phyloP scores from a whole-genome alignment of 2,888 invertebrate species.

The Trissolcus brochymenae region DNA sequence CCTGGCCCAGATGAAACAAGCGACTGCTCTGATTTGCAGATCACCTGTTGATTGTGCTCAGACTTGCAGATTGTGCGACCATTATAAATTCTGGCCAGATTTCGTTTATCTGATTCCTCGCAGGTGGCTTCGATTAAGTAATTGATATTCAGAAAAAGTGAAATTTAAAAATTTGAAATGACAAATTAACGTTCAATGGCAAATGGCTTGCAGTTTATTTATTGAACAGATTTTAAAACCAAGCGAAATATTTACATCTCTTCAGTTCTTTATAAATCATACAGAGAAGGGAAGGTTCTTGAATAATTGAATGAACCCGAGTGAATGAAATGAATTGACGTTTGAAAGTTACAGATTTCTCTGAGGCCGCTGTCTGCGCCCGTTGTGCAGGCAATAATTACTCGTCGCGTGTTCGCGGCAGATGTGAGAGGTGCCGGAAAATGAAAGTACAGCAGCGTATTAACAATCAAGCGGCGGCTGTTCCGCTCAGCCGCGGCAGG shows the following conservation, averaged over 20 bases:
- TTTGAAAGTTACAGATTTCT: slow-evolving; percentile 48
- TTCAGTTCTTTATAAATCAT: neutral
- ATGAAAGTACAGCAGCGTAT: slow-evolving; percentile 50
- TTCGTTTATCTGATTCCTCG: slow-evolving; percentile 27
- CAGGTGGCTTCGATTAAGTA: slow-evolving; percentile 30
- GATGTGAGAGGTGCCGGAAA: slow-evolving; percentile 56
- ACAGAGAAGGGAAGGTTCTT: neutral
- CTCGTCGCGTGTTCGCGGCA: slow-evolving; percentile 53
- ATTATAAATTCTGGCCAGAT: slow-evolving; percentile 43
- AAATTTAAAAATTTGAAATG: slow-evolving; percentile 11
- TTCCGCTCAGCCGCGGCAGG: slow-evolving; percentile 50
- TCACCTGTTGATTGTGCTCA: slow-evolving; percentile 43
- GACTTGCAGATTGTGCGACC: slow-evolving; percentile 40
- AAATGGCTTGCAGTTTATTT: no score
- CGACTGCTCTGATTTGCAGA: slow-evolving; percentile 26
- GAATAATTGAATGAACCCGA: no score
- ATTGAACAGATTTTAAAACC: no score
- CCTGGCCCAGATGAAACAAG: slow-evolving; percentile 6
- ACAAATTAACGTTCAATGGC: no score
- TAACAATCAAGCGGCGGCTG: slow-evolving; percentile 47
- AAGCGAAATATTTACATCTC: no score
- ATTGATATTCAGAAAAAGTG: slow-evolving; percentile 43
- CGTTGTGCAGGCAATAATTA: slow-evolving; percentile 44
- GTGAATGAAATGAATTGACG: neutral
- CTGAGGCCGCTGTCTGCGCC: slow-evolving; percentile 14